Evolutionary conservation across 2,797 vertebrate species (phyloP).

Genomic region (Bovichtus variegatus): DNA sequence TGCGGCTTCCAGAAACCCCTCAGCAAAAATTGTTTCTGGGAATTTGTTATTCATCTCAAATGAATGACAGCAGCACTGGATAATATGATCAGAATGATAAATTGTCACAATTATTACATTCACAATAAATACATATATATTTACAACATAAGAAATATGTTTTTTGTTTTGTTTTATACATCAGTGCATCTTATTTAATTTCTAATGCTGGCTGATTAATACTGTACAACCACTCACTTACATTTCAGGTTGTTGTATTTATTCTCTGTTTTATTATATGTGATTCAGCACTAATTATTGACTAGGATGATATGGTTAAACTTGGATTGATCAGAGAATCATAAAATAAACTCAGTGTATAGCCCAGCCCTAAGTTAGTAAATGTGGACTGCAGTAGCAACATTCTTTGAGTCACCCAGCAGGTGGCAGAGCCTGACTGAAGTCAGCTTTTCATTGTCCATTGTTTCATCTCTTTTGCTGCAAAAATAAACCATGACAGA

Average conservation of each 20-base stretch:
- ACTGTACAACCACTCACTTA: neutral
- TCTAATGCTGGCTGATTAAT: neutral
- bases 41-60: neutral
- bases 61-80: neutral
- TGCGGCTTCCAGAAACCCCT: conserved; percentile 24
- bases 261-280: neutral
- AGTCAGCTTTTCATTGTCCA: neutral
- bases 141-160: no score
- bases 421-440: conserved; percentile 30
- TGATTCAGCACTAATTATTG: neutral
- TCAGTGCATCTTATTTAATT: neutral
- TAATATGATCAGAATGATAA: neutral
- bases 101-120: neutral
- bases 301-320: neutral
- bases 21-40: neutral
- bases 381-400: neutral
- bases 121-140: neutral
- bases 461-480: neutral
- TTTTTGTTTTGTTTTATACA: neutral
- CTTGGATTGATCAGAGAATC: neutral
- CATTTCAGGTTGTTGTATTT: neutral
- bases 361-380: neutral
- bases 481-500: neutral
- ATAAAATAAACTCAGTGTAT: neutral
- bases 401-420: conserved; percentile 9